phyloP scores from a whole-genome alignment of 2,888 invertebrate genomes.

The Caenorhabditis sulstoni region DNA sequence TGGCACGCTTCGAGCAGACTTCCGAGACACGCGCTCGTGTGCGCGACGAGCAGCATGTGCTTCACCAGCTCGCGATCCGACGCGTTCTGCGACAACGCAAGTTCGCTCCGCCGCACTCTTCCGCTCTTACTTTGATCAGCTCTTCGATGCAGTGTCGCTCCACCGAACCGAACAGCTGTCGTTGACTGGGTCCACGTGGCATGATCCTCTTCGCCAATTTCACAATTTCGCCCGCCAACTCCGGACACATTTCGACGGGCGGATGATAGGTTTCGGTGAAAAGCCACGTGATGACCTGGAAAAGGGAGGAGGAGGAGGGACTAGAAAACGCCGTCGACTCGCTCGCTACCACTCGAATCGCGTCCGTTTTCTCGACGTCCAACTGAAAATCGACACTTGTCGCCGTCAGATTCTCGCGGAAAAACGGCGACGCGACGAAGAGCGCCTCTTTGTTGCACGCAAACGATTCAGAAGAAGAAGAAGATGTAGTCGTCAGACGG shows the following conservation, averaged over 20 bases:
- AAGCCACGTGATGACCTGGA: conserved; percentile 31
- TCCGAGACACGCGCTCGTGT: neutral
- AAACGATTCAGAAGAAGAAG: neutral
- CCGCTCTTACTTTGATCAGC: conserved; percentile 6
- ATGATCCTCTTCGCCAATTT: conserved; percentile 12
- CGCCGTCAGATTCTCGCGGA: conserved; percentile 16
- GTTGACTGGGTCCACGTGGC: conserved; percentile 17
- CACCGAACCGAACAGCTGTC: conserved; percentile 12
- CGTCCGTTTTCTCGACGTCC: conserved; percentile 13
- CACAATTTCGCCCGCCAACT: conserved; percentile 27
- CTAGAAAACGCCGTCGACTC: neutral
- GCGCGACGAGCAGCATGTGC: conserved; percentile 13
- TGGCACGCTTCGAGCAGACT: conserved; percentile 10
- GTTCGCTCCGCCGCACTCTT: neutral
- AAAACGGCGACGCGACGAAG: conserved; percentile 29
- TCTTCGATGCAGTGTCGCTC: conserved; percentile 38
- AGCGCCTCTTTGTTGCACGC: conserved; percentile 42
- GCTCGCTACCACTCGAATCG: conserved; percentile 20
- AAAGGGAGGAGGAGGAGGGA: neutral
- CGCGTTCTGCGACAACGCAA: neutral
- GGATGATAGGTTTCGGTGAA: conserved; percentile 33
- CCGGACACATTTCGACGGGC: conserved; percentile 18
- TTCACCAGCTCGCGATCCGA: neutral
- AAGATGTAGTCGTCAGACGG: neutral
- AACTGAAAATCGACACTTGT: neutral